Percentiles rank a stretch among this genome's conserved stretches.
Evolutionary conservation across 1,140 invertebrate species (phyloP).

Genomic region (Piezodorus guildinii): DNA sequence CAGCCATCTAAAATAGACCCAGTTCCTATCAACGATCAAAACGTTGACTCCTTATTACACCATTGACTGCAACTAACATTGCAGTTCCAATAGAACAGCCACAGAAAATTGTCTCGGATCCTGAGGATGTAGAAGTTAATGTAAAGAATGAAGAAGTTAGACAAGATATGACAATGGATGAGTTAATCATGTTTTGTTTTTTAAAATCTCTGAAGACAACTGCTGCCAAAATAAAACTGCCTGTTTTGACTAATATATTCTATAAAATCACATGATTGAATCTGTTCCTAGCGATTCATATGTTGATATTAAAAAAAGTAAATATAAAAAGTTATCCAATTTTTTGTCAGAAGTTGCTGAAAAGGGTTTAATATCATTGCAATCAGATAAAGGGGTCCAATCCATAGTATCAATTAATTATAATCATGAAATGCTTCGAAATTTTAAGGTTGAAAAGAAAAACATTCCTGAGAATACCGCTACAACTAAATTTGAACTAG

Average conservation of each 20-base stretch:
- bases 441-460: slow-evolving; percentile 33
- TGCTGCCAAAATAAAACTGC: slow-evolving; percentile 50
- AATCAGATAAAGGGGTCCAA: slow-evolving; percentile 48
- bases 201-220: slow-evolving; percentile 59
- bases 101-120: background rate
- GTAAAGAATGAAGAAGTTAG: background rate
- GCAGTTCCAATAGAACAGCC: background rate
- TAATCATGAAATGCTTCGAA: slow-evolving; percentile 41
- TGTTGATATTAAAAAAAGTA: slow-evolving; percentile 80
- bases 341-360: slow-evolving; percentile 52
- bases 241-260: slow-evolving; percentile 62
- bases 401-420: slow-evolving; percentile 48
- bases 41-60: background rate
- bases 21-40: too few species aligned
- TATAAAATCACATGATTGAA: slow-evolving; percentile 67
- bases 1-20: too few species aligned
- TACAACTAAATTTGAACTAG: slow-evolving; percentile 40
- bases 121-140: background rate
- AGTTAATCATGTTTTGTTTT: slow-evolving; percentile 62
- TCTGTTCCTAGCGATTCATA: slow-evolving; percentile 50
- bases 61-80: background rate
- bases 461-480: slow-evolving; percentile 30
- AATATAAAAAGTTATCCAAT: slow-evolving; percentile 76
- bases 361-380: slow-evolving; percentile 41
- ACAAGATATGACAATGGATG: slow-evolving; percentile 44